Evolutionary conservation across 2,888 invertebrate species (phyloP).

Genomic region (Acrobasis suavella): DNA sequence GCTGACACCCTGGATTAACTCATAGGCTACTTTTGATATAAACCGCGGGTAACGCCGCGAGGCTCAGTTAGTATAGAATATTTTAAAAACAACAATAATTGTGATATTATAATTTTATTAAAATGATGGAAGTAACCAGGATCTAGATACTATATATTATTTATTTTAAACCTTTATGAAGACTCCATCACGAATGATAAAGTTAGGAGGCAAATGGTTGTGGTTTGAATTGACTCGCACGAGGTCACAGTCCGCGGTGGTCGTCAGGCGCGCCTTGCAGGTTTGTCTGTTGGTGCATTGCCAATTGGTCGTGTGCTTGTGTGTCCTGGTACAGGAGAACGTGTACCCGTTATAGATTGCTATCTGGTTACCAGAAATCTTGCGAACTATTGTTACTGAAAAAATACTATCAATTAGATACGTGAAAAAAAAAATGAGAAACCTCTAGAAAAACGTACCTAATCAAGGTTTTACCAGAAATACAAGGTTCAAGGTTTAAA

Average conservation of each 20-base stretch:
- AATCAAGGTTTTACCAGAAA: too few relatives aligned
- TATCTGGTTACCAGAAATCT: conserved; percentile 5
- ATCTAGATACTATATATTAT: too few relatives aligned
- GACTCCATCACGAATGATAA: neutral
- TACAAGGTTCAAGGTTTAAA: too few relatives aligned
- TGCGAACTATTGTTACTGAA: neutral
- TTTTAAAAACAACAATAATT: too few relatives aligned
- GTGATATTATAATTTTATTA: too few relatives aligned
- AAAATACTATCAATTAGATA: neutral
- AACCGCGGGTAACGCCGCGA: too few relatives aligned
- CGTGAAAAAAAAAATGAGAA: too few relatives aligned
- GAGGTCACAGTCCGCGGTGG: neutral
- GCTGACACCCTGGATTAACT: too few relatives aligned
- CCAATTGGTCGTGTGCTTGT: neutral
- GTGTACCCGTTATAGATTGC: neutral
- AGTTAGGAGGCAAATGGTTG: neutral
- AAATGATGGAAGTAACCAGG: too few relatives aligned
- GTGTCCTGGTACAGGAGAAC: conserved; percentile 2
- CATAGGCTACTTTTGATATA: too few relatives aligned
- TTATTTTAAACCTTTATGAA: neutral
- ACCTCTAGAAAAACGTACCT: too few relatives aligned
- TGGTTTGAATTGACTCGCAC: neutral
- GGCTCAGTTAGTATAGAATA: too few relatives aligned
- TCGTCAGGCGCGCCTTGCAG: conserved; percentile 21
- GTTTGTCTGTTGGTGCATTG: conserved; percentile 7